These are phyloP conservation scores for Callyntrura guangdongensis DNA, from an alignment of 2,888 invertebrate genomes.

Conservation along the genomic window DNA sequence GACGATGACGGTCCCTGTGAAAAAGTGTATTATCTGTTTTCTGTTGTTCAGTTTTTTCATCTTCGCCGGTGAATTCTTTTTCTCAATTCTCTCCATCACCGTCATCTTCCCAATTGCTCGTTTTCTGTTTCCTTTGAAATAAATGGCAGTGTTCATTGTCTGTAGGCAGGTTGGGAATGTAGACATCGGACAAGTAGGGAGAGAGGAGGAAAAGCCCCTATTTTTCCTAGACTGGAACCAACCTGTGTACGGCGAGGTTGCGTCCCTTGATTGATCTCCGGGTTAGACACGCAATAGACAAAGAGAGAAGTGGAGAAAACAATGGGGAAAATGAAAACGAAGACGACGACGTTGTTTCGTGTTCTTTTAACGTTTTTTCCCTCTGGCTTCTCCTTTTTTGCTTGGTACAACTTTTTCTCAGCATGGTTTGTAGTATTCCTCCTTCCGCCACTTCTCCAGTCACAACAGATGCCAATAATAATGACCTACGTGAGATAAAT, in stretches of 20 bases:
- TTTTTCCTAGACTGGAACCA: background rate
- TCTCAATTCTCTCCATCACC: background rate
- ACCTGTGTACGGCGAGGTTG: background rate
- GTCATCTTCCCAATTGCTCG: conserved; percentile 10
- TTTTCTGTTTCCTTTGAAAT: conserved; percentile 18
- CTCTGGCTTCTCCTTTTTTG: background rate
- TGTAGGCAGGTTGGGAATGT: background rate
- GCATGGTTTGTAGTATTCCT: background rate
- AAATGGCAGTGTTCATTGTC: background rate
- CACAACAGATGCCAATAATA: conserved; percentile 51
- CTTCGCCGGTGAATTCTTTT: background rate
- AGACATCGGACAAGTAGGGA: background rate
- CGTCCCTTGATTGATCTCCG: conserved; percentile 17
- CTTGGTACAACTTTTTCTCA: background rate
- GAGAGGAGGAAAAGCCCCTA: background rate
- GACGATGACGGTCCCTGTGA: background rate
- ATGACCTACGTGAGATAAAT: conserved; percentile 60
- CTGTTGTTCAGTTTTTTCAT: conserved; percentile 27
- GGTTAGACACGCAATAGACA: conserved; percentile 21
- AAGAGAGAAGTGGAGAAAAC: background rate
- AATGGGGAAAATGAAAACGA: conserved; percentile 8
- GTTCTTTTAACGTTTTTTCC: conserved; percentile 21
- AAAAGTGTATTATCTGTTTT: background rate
- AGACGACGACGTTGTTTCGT: background rate
- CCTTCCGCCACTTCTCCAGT: conserved; percentile 36